Evolutionary conservation across 1,140 invertebrate species (phyloP), one percentile per base, ranked within the genome.

Genomic region (Dendrolimus kikuchii): DNA sequence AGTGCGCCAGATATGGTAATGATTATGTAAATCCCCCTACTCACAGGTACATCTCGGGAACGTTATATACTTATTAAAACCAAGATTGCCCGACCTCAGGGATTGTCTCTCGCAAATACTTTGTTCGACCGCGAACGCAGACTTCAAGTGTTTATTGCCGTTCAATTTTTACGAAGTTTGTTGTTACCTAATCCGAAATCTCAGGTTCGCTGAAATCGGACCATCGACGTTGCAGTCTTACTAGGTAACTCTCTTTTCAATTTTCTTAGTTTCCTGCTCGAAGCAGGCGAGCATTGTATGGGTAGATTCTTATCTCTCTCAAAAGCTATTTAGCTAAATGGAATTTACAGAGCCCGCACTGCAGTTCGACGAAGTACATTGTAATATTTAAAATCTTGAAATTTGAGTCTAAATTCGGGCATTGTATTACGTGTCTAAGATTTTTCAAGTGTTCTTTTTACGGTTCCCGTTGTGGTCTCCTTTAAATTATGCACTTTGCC

Each of bases 1-100:
- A 81, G 75, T 79, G 78, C 76, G 82, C 81, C 78, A 87, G 81
- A 87, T 88, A 88, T 87, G 85, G 79, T 88, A 87, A 87, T 86
- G 78, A 86, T 88, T 88, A 88, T 86, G 83, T 83, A 84, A 86
- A 86, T 86, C 74, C 71, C 23, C 62, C 77, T 73, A 59, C 81
- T 81, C 79, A 77, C 78, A 84, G 80, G 81, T 84, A 86, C 81
- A 82, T 81, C 80, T 81, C 68, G 68, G 70, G 74, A 83, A 77
- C 74, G 79, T 84, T 86, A 86, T 84, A 81, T 86, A 84, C 79
- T 86, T 86, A 86, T 84, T 84, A 84, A 86, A 84, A 82, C 77
- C 81, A 81, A 84, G 81, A 86, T 84, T 84, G 79, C 74, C 60
- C 75, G 70, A 74, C 74, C 69, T 66, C 71, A 74, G 75, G 74